Percentiles rank a stretch among this genome's conserved stretches.
These are phyloP conservation scores for Tupaia tana DNA, from an alignment of 2,113 vertebrate species.

Conservation along the genomic window DNA sequence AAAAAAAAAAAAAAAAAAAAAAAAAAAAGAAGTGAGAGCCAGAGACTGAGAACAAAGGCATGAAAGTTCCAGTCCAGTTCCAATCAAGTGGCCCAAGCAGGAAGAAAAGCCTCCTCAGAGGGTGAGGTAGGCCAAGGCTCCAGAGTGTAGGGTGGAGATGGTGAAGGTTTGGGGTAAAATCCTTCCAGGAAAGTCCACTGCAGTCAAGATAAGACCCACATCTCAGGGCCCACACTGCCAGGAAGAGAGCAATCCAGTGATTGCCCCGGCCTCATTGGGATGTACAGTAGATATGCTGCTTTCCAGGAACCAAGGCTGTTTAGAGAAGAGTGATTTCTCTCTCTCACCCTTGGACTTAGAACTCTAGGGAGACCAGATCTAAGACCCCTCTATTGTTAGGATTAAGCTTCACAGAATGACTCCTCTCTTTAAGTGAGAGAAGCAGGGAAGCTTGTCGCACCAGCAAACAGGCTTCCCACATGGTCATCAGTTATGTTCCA, in stretches of 20 bases:
- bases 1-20: too few species aligned
- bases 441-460: background rate
- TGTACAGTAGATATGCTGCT: background rate
- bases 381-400: background rate
- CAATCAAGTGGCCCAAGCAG: background rate
- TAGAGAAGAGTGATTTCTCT: background rate
- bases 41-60: background rate
- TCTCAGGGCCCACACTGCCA: background rate
- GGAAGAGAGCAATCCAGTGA: background rate
- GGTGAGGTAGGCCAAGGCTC: background rate
- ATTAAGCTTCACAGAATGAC: background rate
- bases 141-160: background rate
- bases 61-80: background rate
- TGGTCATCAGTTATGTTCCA: background rate
- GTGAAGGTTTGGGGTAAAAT: too few species aligned
- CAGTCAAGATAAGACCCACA: background rate
- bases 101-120: background rate
- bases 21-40: background rate
- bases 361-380: background rate
- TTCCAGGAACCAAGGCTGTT: background rate
- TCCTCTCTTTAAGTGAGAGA: background rate
- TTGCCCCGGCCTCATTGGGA: accelerated
- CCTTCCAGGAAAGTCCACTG: background rate
- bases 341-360: background rate
- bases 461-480: background rate